phyloP scores from a whole-genome alignment of 2,797 vertebrate genomes.

The Heterohyrax brucei region DNA sequence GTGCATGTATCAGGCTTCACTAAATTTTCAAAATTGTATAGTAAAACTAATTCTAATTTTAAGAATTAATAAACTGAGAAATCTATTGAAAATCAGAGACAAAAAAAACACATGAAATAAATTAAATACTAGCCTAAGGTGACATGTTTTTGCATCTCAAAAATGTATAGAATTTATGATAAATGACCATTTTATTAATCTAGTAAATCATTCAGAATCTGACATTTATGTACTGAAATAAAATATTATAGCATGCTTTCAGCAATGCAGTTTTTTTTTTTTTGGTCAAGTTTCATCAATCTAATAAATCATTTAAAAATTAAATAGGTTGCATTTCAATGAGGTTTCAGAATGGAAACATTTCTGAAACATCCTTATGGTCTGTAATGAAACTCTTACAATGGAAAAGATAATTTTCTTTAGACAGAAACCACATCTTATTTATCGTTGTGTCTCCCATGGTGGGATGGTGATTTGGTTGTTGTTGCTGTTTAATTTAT shows the following conservation, averaged over 20 bases:
- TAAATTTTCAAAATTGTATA: slow-evolving; percentile 8
- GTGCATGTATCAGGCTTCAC: background rate
- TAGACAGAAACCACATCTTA: background rate
- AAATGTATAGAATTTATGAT: background rate
- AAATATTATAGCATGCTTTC: slow-evolving; percentile 19
- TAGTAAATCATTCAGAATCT: background rate
- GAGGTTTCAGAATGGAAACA: slow-evolving; percentile 23
- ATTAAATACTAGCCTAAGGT: background rate
- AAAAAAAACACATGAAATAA: background rate
- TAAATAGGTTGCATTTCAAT: slow-evolving; percentile 10
- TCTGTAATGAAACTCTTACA: background rate
- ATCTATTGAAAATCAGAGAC: background rate
- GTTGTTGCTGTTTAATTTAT: slow-evolving; percentile 17
- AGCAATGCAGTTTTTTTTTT: slow-evolving; percentile 20
- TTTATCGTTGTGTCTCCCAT: background rate
- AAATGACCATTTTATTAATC: background rate
- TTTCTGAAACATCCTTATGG: background rate
- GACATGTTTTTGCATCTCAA: background rate
- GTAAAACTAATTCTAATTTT: background rate
- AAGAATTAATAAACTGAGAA: background rate
- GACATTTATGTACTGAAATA: background rate
- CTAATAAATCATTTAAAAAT: slow-evolving; percentile 30
- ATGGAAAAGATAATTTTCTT: background rate
- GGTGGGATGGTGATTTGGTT: background rate
- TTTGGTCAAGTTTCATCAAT: slow-evolving; percentile 47